Base-by-base conservation (phyloP, 2,888 invertebrate genomes). In the Polyommatus iphigenia region DNA sequence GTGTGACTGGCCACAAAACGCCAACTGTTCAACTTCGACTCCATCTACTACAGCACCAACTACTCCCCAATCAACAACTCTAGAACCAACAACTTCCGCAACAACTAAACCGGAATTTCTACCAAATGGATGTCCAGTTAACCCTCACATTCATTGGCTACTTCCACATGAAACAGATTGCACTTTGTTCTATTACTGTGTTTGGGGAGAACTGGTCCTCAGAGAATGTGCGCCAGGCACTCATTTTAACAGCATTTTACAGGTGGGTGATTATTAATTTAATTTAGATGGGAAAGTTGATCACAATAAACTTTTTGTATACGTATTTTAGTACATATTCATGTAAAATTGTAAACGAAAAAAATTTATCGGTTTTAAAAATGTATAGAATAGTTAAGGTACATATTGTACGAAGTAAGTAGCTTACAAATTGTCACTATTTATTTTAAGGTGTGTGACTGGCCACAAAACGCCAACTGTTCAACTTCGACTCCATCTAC, bases 131-230 rank as follows among this genome's bases (percentile, higher is more conserved):
- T 93, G 92, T 81, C 93, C 93, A 1, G 85, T 85, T 0, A 80
- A 91, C 81, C 87, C 87, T 0, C 84, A 84, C 72, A 82, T 88
- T 32, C 91, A 91, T 83, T 90, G 89, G 91, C 83, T 92, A 15
- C 81, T 91, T 79, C 89, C 91, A 2, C 87, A 90, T 79, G 86
- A 85, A 78, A 79, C 81, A 15, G 84, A 89, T 77, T 92, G 91
- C 83, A 88, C 85, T 76, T 81, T 83, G 5, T 93, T 91, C 87
- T 92, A 91, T 82, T 88, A 89, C 81, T 93, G 92, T 82, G 89
- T 89, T 54, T 88, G 88, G 87, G 91, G 91, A 76, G 75, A 83
- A n/a, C 85, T 84, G 77, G 85, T 87, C 2, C 80, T 82, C 24
- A 85, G 85, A 57, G 24, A 82, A 36, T 92, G 92, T 76, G 81